These are phyloP conservation scores for Hirundichthys speculiger DNA, from an alignment of 2,113 vertebrate genomes.

Conservation along the genomic window DNA sequence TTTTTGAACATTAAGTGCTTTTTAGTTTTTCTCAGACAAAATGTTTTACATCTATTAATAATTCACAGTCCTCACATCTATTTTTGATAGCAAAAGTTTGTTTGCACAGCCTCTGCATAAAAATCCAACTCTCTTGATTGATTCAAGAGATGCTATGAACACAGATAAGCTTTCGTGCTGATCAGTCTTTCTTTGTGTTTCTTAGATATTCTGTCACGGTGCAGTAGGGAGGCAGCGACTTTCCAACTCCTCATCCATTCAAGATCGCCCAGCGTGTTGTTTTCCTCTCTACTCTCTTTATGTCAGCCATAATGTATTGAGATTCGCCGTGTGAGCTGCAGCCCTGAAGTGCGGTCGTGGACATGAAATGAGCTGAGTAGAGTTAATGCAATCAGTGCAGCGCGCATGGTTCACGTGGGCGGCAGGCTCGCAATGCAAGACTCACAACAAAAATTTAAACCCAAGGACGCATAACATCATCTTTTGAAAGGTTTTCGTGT, in stretches of 20 bases:
- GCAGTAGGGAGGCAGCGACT: background rate
- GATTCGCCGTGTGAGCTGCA: background rate
- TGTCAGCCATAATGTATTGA: constrained; percentile 14
- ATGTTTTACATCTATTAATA: constrained; percentile 42
- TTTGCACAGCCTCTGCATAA: constrained; percentile 10
- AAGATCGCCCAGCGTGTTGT: background rate
- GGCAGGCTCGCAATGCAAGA: too few species aligned
- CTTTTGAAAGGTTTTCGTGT: too few species aligned
- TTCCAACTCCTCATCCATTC: constrained; percentile 5
- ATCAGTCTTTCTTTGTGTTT: background rate
- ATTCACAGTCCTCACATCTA: constrained; percentile 33
- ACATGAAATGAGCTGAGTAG: too few species aligned
- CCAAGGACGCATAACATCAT: background rate
- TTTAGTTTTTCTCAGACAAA: constrained; percentile 20
- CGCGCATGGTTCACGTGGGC: too few species aligned
- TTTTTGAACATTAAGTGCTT: constrained; percentile 8
- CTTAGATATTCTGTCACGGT: background rate
- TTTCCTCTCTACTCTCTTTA: background rate
- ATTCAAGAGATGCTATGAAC: constrained; percentile 23
- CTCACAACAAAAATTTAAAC: background rate
- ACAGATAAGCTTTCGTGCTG: constrained; percentile 6
- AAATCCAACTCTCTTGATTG: constrained; percentile 16
- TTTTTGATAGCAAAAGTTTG: constrained; percentile 34
- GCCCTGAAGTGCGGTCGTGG: background rate
- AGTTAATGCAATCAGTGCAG: too few species aligned